phyloP scores from a whole-genome alignment of 2,113 vertebrate species.

The Apodemus sylvaticus region DNA sequence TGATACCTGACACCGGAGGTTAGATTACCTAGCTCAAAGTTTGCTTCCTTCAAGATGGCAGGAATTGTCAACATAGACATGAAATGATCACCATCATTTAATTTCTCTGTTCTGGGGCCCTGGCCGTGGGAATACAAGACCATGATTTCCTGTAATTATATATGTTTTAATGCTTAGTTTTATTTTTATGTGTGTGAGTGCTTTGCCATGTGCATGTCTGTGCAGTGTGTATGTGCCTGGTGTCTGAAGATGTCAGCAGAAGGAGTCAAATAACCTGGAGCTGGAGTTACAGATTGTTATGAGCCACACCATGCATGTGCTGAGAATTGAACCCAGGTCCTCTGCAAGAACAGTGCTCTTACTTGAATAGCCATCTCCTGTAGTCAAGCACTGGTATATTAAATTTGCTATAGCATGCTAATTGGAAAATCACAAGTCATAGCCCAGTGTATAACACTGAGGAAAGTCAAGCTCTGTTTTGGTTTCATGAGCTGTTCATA shows the following conservation, averaged over 20 bases:
- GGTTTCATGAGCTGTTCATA: neutral
- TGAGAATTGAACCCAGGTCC: neutral
- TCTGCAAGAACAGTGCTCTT: neutral
- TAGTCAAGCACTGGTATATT: neutral
- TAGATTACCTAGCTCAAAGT: neutral
- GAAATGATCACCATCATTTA: neutral
- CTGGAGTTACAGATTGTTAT: neutral
- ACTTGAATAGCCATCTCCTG: neutral
- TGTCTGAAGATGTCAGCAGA: neutral
- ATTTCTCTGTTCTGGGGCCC: neutral
- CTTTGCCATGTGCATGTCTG: neutral
- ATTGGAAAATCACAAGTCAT: constrained; percentile 19
- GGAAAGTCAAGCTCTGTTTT: neutral
- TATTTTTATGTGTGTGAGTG: neutral
- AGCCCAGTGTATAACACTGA: neutral
- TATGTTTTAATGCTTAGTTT: neutral
- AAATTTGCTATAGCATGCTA: neutral
- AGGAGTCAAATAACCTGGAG: neutral
- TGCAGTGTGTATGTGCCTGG: neutral
- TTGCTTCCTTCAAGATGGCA: neutral
- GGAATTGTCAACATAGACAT: neutral
- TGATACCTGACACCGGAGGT: neutral
- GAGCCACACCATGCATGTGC: neutral
- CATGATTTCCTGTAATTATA: neutral
- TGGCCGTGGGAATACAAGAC: neutral